These are phyloP conservation scores for Halcyon smyrnensis DNA, from an alignment of 2,797 vertebrate species.

Conservation along the genomic window DNA sequence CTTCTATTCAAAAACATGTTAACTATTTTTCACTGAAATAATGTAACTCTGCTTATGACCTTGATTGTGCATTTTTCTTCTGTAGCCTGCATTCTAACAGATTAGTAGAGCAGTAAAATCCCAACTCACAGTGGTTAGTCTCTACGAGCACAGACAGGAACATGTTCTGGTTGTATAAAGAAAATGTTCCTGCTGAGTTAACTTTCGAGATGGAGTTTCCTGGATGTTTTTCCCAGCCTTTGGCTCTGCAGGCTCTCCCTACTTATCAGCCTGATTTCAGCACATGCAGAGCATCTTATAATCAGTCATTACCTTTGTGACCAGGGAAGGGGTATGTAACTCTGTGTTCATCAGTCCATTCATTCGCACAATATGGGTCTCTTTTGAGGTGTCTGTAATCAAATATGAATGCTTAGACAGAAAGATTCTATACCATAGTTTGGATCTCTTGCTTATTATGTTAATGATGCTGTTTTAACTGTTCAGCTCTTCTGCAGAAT, in stretches of 20 bases:
- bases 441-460: neutral
- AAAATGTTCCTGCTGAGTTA: neutral
- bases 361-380: neutral
- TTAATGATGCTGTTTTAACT: neutral
- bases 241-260: neutral
- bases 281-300: neutral
- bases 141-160: neutral
- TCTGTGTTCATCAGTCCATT: neutral
- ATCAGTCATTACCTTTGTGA: neutral
- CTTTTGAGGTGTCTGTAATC: neutral
- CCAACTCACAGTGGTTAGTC: neutral
- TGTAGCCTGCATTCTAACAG: neutral
- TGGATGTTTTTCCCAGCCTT: neutral
- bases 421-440: neutral
- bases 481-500: neutral
- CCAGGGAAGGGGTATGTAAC: neutral
- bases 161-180: neutral
- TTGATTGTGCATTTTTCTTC: neutral
- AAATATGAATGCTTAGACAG: neutral
- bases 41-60: neutral
- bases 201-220: neutral
- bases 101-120: neutral
- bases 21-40: neutral
- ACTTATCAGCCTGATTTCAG: neutral
- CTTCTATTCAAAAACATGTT: neutral